Base-by-base conservation (phyloP, 2,888 invertebrate genomes). In the Drosophila eohydei region DNA sequence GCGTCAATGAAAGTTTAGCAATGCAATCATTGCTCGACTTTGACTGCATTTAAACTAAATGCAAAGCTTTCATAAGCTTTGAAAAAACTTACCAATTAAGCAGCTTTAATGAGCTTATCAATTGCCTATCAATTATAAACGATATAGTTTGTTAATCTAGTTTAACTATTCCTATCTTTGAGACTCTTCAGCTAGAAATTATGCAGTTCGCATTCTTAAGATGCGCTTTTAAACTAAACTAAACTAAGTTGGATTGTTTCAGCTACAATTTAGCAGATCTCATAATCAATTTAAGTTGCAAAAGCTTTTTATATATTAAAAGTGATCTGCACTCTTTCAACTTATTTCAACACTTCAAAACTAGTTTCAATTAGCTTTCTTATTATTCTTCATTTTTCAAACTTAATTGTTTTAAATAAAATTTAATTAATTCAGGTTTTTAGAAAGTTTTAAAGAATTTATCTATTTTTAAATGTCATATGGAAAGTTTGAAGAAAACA, bases 351-450 rank as follows among this genome's bases (percentile, higher is more conserved):
- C 0, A 12, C 9, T 46, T 46, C 0, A 14, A 46, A 46, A n/a
- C 28, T n/a, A 46, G 28, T 30, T 46, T 8, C 2, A 28, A 28
- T 28, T 3, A 28, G 1, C 8, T 8, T 46, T 14, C 4, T 21
- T 12, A 36, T 14, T 34, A 21, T 9, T 48, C 38, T 52, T 26
- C 7, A 38, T 9, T 14, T 21, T 34, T 48, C 2, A 4, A 8
- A 52, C 30, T 41, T 48, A 41, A 66, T 64, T 54, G n/a, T 14
- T 11, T 50, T 9, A 11, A 43, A 44, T 11, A 30, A 16, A 26
- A 30, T 9, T 9, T 28, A 28, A 54, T 54, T 32, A 9, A 28
- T 32, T 40, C 40, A 7, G n/a, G 16, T 30, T 30, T 5, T n/a
- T 40, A 28, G 54, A 54, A 40, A 54, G 54, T 54, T 5, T 3